Conservation (phyloP, 2,113 vertebrate genomes). For the Laticauda laticaudata region DNA sequence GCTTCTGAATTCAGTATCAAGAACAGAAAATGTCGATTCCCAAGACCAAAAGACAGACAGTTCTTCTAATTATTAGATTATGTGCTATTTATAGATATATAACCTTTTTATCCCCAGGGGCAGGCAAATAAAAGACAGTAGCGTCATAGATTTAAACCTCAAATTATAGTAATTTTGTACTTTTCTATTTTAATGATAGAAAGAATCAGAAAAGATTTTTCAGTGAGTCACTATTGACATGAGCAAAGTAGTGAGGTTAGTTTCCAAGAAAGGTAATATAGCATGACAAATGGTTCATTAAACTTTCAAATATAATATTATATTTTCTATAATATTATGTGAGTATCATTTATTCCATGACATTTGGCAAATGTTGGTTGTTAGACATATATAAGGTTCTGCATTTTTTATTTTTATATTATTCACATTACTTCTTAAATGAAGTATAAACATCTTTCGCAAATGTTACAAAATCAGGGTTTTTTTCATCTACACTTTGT, state of each 20-base stretch:
- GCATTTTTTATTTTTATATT: not conserved
- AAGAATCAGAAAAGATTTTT: slow-evolving; percentile 50
- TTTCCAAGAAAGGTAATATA: slow-evolving; percentile 6
- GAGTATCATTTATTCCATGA: not conserved
- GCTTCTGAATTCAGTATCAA: slow-evolving; percentile 35
- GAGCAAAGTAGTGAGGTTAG: slow-evolving; percentile 5
- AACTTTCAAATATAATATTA: not conserved
- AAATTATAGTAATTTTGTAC: slow-evolving; percentile 57
- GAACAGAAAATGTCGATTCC: slow-evolving; percentile 59
- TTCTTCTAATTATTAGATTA: slow-evolving; percentile 58
- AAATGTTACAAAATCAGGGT: not conserved
- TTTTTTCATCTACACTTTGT: not conserved
- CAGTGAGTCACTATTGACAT: slow-evolving; percentile 44
- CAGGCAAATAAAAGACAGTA: slow-evolving; percentile 47
- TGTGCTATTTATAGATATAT: slow-evolving; percentile 60
- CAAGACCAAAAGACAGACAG: slow-evolving; percentile 56
- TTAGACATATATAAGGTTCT: not conserved
- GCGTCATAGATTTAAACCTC: slow-evolving; percentile 33
- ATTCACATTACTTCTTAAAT: not conserved
- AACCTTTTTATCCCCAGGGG: slow-evolving; percentile 59
- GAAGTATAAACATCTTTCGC: not conserved
- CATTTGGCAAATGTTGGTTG: not conserved
- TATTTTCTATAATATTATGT: not conserved
- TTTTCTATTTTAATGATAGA: slow-evolving; percentile 51
- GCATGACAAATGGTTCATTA: not conserved